phyloP scores from a whole-genome alignment of 2,113 vertebrate species.

The Etheostoma spectabile region DNA sequence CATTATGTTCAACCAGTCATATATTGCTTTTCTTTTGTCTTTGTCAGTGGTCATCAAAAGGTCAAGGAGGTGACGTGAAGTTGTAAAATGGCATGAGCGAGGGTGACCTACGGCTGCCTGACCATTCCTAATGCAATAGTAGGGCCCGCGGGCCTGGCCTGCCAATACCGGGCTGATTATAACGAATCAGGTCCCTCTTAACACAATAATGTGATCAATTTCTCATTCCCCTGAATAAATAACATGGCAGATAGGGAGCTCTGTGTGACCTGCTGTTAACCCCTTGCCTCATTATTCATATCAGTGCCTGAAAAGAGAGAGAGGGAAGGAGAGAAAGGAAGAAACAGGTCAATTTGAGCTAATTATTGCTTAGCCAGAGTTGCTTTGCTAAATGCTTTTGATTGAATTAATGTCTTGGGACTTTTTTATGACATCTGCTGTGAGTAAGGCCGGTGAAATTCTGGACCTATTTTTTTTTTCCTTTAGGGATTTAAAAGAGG shows the following conservation, averaged over 20 bases:
- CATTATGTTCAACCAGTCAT: conserved; percentile 54
- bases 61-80: conserved; percentile 92
- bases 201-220: conserved; percentile 99
- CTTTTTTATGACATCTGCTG: conserved; percentile 81
- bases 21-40: conserved; percentile 76
- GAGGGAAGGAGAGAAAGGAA: conserved; percentile 74
- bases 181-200: conserved; percentile 98
- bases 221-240: conserved; percentile 99
- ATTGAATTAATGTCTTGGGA: conserved; percentile 88
- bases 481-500: conserved; percentile 63
- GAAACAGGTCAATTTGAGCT: conserved; percentile 90
- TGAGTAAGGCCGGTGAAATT: conserved; percentile 70
- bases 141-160: conserved; percentile 91
- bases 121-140: conserved; percentile 93
- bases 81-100: conserved; percentile 92
- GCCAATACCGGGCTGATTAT: conserved; percentile 98
- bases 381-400: conserved; percentile 87
- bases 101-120: conserved; percentile 88
- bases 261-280: conserved; percentile 93
- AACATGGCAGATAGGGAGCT: conserved; percentile 92
- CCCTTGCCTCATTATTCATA: conserved; percentile 95
- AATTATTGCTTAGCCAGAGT: conserved; percentile 90
- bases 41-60: conserved; percentile 84
- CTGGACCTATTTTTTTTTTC: conserved; percentile 75
- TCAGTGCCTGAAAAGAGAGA: conserved; percentile 84